Base-by-base conservation (phyloP, 2,113 vertebrate species). In the Benthochromis sp. region DNA sequence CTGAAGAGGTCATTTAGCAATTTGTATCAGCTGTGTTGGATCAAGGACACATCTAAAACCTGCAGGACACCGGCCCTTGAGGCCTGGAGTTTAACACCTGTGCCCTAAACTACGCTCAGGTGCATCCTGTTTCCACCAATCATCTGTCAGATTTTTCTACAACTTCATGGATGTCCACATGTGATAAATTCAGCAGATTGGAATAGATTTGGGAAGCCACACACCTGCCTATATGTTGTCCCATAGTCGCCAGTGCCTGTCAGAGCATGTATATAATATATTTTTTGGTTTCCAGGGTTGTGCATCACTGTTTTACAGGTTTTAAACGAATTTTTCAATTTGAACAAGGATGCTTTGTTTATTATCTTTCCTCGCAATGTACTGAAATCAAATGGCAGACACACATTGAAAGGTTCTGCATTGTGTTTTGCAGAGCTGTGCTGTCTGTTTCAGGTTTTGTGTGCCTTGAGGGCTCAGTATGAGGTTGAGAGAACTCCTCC, bases 341-440 rank as follows among this genome's bases (percentile, higher is more conserved):
- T 69, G 21, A 83, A 31, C 76, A 66, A 80, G 31, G 82, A 82
- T 53, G 76, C 63, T 29, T 52, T 27, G 10, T 86, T 81, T 86
- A 76, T 88, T 31, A 14, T 82, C 40, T 45, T 80, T 82, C 69
- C 61, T 92, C 52, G 13, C 88, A 81, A 86, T 92, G 86, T 63
- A 79, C 59, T 63, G 52, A 86, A 52, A 89, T 90, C 45, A 92
- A 89, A 91, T 80, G 13, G 24, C 38, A 86, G 81, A 84, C 61
- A 43, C 78, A 78, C 50, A 82, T 27, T 71, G 53, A 89, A 81
- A 71, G 71, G 31, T 78, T 84, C 43, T 34, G 52, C 73, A 80
- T 50, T 84, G 36, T 84, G 76, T 27, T 81, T 83, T 93, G 84
- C 59, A 81, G 69, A 86, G 38, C 69, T 13, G 8, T 59, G 69